A percentile compares a stretch with the other conserved stretches of the same genome.
Conservation (phyloP, 2,888 invertebrate species). For the Dryomyza anilis region DNA sequence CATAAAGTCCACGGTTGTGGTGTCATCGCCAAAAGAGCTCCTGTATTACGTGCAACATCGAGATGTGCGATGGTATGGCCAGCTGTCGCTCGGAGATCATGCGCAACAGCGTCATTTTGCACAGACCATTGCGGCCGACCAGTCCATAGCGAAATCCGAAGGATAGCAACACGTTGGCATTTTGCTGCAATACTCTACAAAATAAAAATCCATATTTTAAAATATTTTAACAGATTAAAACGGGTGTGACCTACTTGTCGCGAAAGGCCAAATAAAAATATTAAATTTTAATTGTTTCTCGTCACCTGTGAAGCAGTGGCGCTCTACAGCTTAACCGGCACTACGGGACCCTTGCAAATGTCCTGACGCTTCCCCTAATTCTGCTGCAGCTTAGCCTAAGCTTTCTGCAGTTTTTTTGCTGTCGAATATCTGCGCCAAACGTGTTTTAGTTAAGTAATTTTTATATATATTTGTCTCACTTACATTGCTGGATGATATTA, state of each 20-base stretch:
- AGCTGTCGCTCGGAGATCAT: slow-evolving; percentile 93
- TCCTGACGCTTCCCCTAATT: slow-evolving; percentile 87
- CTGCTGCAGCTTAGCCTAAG: slow-evolving; percentile 91
- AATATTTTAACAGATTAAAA: background rate
- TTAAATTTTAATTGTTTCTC: slow-evolving; percentile 94
- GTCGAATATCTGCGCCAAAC: too few relatives aligned
- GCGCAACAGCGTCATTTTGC: slow-evolving; percentile 93
- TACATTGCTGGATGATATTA: too few relatives aligned
- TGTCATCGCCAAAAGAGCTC: slow-evolving; percentile 97
- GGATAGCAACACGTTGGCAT: slow-evolving; percentile 86
- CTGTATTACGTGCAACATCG: slow-evolving; percentile 96
- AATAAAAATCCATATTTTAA: too few relatives aligned
- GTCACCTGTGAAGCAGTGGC: slow-evolving; percentile 90
- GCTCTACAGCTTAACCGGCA: slow-evolving; percentile 70
- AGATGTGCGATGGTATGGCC: slow-evolving; percentile 92
- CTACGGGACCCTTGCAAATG: slow-evolving; percentile 55
- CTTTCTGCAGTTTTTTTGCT: slow-evolving; percentile 93
- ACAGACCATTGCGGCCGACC: slow-evolving; percentile 95
- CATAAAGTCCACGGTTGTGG: slow-evolving; percentile 90
- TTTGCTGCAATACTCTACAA: slow-evolving; percentile 82
- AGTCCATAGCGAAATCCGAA: slow-evolving; percentile 95
- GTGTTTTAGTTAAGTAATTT: too few relatives aligned
- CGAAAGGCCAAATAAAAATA: slow-evolving; percentile 99
- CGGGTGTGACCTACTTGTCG: slow-evolving; percentile 71
- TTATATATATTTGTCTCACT: too few relatives aligned